Evolutionary conservation across 1,140 invertebrate species (phyloP).

Genomic region (Phenacoccus solenopsis): DNA sequence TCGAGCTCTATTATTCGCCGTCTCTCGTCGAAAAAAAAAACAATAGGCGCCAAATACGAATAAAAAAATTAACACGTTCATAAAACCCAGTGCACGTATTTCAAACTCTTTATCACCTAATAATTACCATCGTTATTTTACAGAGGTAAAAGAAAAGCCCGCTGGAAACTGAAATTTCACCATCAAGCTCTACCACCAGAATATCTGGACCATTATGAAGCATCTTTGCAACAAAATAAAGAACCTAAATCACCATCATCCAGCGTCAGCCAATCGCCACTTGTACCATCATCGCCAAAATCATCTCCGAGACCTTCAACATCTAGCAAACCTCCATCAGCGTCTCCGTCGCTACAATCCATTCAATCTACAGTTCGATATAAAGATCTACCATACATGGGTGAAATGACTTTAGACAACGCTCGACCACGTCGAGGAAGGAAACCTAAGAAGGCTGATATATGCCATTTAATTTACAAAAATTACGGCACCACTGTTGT

Average conservation of each 20-base stretch:
- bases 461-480: conserved; percentile 80
- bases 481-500: conserved; percentile 70
- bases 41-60: too few relatives aligned
- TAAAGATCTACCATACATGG: conserved; percentile 78
- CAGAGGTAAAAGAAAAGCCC: conserved; percentile 46
- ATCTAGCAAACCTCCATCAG: conserved; percentile 30
- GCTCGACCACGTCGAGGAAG: conserved; percentile 66
- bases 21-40: too few relatives aligned
- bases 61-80: too few relatives aligned
- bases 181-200: conserved; percentile 65
- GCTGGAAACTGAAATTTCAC: conserved; percentile 68
- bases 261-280: neutral
- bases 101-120: too few relatives aligned
- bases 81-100: too few relatives aligned
- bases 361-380: conserved; percentile 44
- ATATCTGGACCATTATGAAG: conserved; percentile 65
- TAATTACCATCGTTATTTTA: too few relatives aligned
- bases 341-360: conserved; percentile 29
- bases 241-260: conserved; percentile 25
- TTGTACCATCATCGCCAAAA: conserved; percentile 17
- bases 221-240: conserved; percentile 41
- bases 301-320: conserved; percentile 19
- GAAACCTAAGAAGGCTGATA: conserved; percentile 76
- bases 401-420: conserved; percentile 76
- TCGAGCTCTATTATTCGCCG: too few relatives aligned